phyloP scores from a whole-genome alignment of 2,888 invertebrate genomes.

The Amphipyra tragopoginis region DNA sequence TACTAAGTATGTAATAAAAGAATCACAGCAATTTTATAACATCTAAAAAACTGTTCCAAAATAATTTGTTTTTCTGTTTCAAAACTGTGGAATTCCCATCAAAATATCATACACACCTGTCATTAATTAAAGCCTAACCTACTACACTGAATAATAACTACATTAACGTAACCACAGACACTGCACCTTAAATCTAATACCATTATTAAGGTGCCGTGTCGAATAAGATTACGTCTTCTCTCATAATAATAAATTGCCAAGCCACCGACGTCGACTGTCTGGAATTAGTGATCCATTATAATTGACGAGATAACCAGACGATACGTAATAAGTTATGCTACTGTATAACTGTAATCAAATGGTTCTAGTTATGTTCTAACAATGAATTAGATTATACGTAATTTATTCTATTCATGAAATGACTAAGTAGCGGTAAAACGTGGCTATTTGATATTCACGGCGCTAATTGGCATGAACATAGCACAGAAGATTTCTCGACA shows the following conservation, averaged over 20 bases:
- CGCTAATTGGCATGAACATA: too few relatives aligned
- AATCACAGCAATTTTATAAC: neutral
- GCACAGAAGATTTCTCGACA: too few relatives aligned
- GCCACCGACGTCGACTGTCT: neutral
- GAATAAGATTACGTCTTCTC: slow-evolving; percentile 2
- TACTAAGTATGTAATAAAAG: too few relatives aligned
- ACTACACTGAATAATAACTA: slow-evolving; percentile 4
- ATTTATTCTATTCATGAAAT: too few relatives aligned
- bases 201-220: neutral
- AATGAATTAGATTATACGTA: too few relatives aligned
- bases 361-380: neutral
- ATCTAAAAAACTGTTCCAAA: neutral
- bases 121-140: neutral
- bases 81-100: neutral
- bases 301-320: slow-evolving; percentile 10
- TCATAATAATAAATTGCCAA: slow-evolving; percentile 14
- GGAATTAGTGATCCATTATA: slow-evolving; percentile 9
- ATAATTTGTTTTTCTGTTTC: too few relatives aligned
- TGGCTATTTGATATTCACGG: too few relatives aligned
- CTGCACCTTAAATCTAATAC: slow-evolving; percentile 3
- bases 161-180: slow-evolving; percentile 1
- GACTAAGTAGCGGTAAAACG: too few relatives aligned
- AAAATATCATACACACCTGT: neutral
- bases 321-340: slow-evolving; percentile 4
- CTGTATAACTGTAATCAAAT: slow-evolving; percentile 8